Evolutionary conservation across 2,113 vertebrate genomes (phyloP).

Genomic region (Azemiops feae): DNA sequence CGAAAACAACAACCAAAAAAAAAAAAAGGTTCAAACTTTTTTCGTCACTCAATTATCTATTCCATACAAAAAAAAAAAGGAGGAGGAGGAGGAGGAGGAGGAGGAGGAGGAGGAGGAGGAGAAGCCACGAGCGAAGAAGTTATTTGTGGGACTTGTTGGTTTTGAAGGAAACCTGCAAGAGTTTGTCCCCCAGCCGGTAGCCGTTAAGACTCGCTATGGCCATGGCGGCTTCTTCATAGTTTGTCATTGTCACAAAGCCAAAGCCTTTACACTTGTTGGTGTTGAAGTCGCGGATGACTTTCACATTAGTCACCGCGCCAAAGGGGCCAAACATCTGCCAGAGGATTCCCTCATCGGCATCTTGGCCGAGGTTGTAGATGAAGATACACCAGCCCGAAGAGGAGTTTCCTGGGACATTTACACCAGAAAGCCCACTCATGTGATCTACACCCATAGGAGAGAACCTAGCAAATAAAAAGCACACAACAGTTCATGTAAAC

Average conservation of each 20-base stretch:
- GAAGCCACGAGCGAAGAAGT: conserved; percentile 71
- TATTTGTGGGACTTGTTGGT: conserved; percentile 99
- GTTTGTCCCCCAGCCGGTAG: conserved; percentile 98
- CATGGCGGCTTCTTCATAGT: conserved; percentile 99
- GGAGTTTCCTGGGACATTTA: conserved; percentile 86
- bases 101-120: too few relatives aligned
- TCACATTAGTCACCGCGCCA: conserved; percentile 97
- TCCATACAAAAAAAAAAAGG: conserved; percentile 74
- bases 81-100: too few relatives aligned
- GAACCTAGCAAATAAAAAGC: conserved; percentile 83
- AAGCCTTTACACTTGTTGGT: conserved; percentile 99
- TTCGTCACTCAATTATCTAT: conserved; percentile 80
- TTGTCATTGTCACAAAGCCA: conserved; percentile 99
- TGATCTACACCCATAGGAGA: conserved; percentile 98
- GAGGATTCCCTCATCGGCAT: conserved; percentile 96
- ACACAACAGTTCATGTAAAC: conserved; percentile 73
- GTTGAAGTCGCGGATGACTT: conserved; percentile 99
- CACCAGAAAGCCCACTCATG: conserved; percentile 92
- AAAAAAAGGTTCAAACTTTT: conserved; percentile 65
- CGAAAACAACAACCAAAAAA: conserved; percentile 46
- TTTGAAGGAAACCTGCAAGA: conserved; percentile 99
- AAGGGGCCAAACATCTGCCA: conserved; percentile 99
- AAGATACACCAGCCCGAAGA: conserved; percentile 98
- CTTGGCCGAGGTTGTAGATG: conserved; percentile 98
- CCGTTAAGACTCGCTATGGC: conserved; percentile 98